These are phyloP conservation scores for Oscheius sp. DNA, from an alignment of 2,888 invertebrate species.

Conservation along the genomic window DNA sequence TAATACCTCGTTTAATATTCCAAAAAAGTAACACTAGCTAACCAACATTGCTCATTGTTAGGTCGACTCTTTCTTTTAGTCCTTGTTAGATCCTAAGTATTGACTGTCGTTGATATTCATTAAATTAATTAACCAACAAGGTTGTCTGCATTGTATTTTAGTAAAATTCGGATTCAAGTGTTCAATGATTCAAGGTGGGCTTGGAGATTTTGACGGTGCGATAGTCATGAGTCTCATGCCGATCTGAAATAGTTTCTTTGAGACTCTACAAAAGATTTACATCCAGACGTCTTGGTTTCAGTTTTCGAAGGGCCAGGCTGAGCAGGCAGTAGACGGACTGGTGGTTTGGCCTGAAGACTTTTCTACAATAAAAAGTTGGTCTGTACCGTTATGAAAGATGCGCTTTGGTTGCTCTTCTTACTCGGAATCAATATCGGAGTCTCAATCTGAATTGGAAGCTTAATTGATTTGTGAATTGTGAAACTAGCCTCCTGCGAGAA, in stretches of 20 bases:
- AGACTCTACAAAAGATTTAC: slow-evolving; percentile 8
- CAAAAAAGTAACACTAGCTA: too few relatives aligned
- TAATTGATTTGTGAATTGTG: not conserved
- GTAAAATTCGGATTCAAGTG: not conserved
- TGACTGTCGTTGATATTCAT: not conserved
- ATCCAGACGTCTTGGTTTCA: slow-evolving; percentile 22
- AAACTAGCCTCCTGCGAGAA: slow-evolving; percentile 1
- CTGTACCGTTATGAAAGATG: not conserved
- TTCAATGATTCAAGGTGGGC: not conserved
- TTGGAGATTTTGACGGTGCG: not conserved
- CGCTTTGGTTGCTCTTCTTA: not conserved
- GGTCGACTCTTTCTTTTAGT: slow-evolving; percentile 7
- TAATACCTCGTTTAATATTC: slow-evolving; percentile 4
- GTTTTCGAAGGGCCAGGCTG: not conserved
- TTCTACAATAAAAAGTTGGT: not conserved
- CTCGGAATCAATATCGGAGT: not conserved
- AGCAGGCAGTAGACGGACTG: not conserved
- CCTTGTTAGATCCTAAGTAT: not conserved
- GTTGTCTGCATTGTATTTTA: too few relatives aligned
- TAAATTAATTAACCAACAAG: not conserved
- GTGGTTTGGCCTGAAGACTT: slow-evolving; percentile 1
- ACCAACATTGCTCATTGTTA: slow-evolving; percentile 12
- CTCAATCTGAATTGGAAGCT: not conserved
- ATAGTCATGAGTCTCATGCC: slow-evolving; percentile 6
- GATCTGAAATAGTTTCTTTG: slow-evolving; percentile 1